Conservation (phyloP, 2,888 invertebrate species). For the Choristoneura rosaceana region DNA sequence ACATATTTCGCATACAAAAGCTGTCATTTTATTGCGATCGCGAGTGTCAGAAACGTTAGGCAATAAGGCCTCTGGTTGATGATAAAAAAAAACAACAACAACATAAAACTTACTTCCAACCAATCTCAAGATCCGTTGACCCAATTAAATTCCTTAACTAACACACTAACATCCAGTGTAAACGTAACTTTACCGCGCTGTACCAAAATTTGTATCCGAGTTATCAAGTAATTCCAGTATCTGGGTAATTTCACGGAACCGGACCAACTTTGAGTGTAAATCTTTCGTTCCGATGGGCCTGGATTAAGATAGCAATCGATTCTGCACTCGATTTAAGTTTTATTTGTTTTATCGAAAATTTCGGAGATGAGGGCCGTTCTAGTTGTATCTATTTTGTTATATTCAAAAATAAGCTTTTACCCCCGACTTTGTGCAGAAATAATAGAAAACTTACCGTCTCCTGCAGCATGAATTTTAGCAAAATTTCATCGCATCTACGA, state of each 20-base stretch:
- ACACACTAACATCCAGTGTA: slow-evolving; percentile 2
- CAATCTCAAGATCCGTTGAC: not conserved
- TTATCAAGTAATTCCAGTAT: slow-evolving; percentile 43
- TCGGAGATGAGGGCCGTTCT: not conserved
- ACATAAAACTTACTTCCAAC: too few relatives aligned
- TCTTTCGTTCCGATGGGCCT: slow-evolving; percentile 41
- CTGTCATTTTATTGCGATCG: too few relatives aligned
- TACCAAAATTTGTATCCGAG: slow-evolving; percentile 46
- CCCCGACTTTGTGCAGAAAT: too few relatives aligned
- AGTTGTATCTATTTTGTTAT: not conserved
- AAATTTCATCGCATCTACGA: not conserved
- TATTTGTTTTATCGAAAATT: slow-evolving; percentile 25
- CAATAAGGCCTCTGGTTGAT: too few relatives aligned
- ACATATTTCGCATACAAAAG: too few relatives aligned
- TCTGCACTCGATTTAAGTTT: slow-evolving; percentile 32
- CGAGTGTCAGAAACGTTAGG: too few relatives aligned
- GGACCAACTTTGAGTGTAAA: slow-evolving; percentile 50
- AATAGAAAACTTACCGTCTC: too few relatives aligned
- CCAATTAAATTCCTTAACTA: not conserved
- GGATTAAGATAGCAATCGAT: slow-evolving; percentile 29
- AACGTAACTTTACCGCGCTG: slow-evolving; percentile 18
- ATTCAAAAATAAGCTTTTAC: not conserved
- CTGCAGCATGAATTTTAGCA: too few relatives aligned
- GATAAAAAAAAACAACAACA: too few relatives aligned
- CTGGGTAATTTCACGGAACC: slow-evolving; percentile 46